Percentiles rank a stretch among this genome's conserved stretches.
phyloP scores from a whole-genome alignment of 2,113 vertebrate species.

The Melozone crissalis region DNA sequence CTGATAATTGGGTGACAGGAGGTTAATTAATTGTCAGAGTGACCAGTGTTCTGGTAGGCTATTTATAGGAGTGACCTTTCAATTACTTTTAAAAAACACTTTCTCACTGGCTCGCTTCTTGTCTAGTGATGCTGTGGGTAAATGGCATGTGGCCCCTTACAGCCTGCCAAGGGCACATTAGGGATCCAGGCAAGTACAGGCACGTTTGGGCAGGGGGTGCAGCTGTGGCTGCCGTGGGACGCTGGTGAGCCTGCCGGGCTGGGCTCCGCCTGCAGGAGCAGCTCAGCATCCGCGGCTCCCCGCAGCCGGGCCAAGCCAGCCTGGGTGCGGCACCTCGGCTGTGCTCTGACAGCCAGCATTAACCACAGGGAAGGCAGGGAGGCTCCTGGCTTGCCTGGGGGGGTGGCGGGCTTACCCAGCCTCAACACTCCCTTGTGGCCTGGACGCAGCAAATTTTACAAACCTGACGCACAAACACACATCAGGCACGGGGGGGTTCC shows the following conservation, averaged over 20 bases:
- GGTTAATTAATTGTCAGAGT: not conserved
- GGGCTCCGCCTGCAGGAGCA: not conserved
- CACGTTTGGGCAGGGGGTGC: not conserved
- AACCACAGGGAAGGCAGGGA: not conserved
- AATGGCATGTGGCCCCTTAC: not conserved
- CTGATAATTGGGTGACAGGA: not conserved
- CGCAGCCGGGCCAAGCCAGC: accelerated
- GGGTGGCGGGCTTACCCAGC: not conserved
- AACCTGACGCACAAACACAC: accelerated
- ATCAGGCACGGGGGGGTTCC: accelerated
- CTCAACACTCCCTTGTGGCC: not conserved
- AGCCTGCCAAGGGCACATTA: accelerated
- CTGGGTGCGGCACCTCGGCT: accelerated
- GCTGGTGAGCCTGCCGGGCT: not conserved
- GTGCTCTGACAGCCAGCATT: not conserved
- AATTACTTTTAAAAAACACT: not conserved
- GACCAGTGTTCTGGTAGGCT: not conserved
- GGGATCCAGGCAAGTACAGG: not conserved
- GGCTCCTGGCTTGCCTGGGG: not conserved
- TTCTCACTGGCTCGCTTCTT: not conserved
- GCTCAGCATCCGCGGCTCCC: not conserved
- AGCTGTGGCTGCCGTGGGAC: not conserved
- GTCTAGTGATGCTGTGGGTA: not conserved
- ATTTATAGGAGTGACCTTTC: not conserved
- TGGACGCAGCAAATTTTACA: not conserved